phyloP scores from a whole-genome alignment of 2,888 invertebrate genomes.

The Cecidostiba fungosa region DNA sequence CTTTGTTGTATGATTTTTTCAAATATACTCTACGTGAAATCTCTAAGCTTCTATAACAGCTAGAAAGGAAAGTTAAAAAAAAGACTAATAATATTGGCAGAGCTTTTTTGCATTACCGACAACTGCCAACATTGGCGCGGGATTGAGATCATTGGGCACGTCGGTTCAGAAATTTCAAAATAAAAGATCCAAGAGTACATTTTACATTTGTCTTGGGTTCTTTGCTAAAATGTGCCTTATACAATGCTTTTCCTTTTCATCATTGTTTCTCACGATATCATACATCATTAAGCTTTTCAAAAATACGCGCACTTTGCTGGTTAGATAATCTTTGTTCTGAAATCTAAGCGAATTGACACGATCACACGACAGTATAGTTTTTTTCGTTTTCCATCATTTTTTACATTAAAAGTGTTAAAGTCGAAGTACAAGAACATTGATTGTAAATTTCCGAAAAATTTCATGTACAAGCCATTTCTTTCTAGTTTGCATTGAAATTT shows the following conservation, averaged over 20 bases:
- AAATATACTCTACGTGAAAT: constrained; percentile 41
- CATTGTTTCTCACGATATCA: constrained; percentile 21
- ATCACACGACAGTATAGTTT: constrained; percentile 46
- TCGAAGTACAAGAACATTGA: constrained; percentile 59
- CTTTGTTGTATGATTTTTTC: constrained; percentile 31
- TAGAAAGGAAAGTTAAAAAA: constrained; percentile 22
- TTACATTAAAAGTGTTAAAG: constrained; percentile 34
- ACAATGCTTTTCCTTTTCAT: constrained; percentile 40
- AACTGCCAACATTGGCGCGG: constrained; percentile 69
- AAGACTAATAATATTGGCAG: constrained; percentile 69
- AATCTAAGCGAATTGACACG: constrained; percentile 59
- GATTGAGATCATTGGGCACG: constrained; percentile 75
- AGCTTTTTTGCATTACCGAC: constrained; percentile 61
- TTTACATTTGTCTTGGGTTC: constrained; percentile 18
- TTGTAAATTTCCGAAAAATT: constrained; percentile 58
- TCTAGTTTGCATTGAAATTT: constrained; percentile 30
- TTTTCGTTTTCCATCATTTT: constrained; percentile 2
- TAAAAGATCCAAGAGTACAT: constrained; percentile 25
- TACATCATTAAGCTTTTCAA: constrained; percentile 57
- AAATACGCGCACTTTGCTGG: constrained; percentile 58
- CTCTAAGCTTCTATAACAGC: constrained; percentile 18
- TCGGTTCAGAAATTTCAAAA: constrained; percentile 57
- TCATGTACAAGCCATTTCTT: constrained; percentile 32
- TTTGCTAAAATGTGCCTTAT: constrained; percentile 14
- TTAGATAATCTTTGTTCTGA: constrained; percentile 45